Percentiles rank a stretch among this genome's conserved stretches.
Evolutionary conservation across 2,113 vertebrate species (phyloP).

Genomic region (Lanius ludovicianus): DNA sequence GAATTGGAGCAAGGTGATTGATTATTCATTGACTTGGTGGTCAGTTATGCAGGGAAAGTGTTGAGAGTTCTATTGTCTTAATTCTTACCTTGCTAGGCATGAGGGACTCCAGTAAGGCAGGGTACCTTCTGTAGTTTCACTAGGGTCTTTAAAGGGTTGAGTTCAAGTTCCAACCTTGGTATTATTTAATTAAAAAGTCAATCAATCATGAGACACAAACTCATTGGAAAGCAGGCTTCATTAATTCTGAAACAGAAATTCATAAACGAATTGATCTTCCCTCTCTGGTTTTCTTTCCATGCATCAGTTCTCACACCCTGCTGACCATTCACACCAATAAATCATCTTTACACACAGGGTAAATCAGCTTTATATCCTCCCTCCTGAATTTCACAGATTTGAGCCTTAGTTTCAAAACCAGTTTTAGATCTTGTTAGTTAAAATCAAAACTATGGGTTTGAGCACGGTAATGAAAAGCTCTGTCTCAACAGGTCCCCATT

Average conservation of each 20-base stretch:
- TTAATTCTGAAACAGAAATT: constrained; percentile 2
- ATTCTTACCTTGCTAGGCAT: not conserved
- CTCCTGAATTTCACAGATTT: not conserved
- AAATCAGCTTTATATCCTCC: not conserved
- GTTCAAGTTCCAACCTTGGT: not conserved
- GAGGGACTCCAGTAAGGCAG: not conserved
- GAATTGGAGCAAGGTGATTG: not conserved
- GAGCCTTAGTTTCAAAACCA: not conserved
- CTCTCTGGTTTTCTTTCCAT: not conserved
- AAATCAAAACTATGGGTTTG: not conserved
- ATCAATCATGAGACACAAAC: not conserved
- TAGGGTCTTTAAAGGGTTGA: not conserved
- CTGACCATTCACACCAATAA: not conserved
- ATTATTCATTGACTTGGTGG: not conserved
- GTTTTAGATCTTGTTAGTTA: not conserved
- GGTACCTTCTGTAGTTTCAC: not conserved
- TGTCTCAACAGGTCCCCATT: not conserved
- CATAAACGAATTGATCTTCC: not conserved
- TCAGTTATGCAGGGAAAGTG: not conserved
- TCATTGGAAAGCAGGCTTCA: not conserved
- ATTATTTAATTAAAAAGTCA: not conserved
- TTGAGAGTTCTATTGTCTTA: not conserved
- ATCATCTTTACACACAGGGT: not conserved
- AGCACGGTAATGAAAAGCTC: not conserved
- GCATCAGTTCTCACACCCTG: not conserved